phyloP scores from a whole-genome alignment of 2,113 vertebrate genomes.

The Eurystomus gularis region DNA sequence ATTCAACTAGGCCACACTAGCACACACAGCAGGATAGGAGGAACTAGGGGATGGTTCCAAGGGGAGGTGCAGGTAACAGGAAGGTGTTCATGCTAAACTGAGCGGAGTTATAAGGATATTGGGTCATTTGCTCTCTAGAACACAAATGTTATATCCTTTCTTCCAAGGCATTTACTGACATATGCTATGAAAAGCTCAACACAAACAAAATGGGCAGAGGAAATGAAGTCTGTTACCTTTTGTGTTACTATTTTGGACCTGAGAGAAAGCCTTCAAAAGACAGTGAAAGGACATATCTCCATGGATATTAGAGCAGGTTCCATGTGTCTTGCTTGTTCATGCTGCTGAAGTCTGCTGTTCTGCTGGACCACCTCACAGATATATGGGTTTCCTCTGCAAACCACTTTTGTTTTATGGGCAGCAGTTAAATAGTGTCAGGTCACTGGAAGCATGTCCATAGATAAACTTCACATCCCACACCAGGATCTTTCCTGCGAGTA shows the following conservation, averaged over 20 bases:
- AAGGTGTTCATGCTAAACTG: background rate
- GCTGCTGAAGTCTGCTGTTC: background rate
- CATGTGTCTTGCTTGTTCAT: background rate
- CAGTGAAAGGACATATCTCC: background rate
- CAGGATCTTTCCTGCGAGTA: background rate
- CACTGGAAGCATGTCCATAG: background rate
- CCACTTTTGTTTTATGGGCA: background rate
- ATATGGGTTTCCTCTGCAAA: background rate
- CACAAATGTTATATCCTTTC: background rate
- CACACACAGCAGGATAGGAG: background rate
- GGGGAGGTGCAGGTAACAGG: background rate
- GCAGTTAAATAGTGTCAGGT: background rate
- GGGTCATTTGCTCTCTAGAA: background rate
- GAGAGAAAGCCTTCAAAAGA: background rate
- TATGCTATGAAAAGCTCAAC: background rate
- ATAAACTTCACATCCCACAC: background rate
- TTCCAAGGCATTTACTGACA: rapidly evolving
- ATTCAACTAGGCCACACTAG: background rate
- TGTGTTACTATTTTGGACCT: background rate
- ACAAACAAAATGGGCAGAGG: background rate
- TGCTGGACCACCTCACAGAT: background rate
- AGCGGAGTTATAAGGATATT: background rate
- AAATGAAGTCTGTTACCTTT: background rate
- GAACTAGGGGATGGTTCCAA: background rate
- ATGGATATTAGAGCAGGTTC: background rate